These are phyloP conservation scores for Anodontia alba DNA, from an alignment of 2,888 invertebrate species.

Conservation along the genomic window DNA sequence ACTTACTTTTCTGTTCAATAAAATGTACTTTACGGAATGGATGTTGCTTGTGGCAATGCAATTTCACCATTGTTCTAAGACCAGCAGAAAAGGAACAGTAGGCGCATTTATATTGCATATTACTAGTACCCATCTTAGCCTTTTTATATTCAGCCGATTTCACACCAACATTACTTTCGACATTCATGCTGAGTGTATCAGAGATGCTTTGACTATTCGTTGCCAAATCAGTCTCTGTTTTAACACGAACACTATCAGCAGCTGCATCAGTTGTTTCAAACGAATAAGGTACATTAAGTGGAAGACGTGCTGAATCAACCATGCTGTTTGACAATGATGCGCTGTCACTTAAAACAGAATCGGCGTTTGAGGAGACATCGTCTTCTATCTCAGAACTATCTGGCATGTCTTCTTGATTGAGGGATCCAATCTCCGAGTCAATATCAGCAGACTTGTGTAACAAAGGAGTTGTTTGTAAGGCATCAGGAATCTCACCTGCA, in stretches of 20 bases:
- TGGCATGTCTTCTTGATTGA: background rate
- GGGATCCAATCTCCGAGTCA: background rate
- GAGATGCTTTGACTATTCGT: too few species aligned
- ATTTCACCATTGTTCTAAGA: slow-evolving; percentile 54
- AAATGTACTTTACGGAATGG: slow-evolving; percentile 26
- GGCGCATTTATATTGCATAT: slow-evolving; percentile 41
- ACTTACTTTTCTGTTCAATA: slow-evolving; percentile 26
- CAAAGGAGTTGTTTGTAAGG: background rate
- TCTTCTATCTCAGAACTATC: background rate
- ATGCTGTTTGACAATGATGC: background rate
- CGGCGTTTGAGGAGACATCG: background rate
- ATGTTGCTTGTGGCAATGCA: slow-evolving; percentile 58
- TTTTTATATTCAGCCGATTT: background rate
- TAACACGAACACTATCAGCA: background rate
- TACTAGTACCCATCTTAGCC: slow-evolving; percentile 11
- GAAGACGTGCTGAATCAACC: background rate
- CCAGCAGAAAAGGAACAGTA: slow-evolving; percentile 55
- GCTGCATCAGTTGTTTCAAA: background rate
- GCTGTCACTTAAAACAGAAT: slow-evolving; percentile 4
- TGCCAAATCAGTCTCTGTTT: background rate
- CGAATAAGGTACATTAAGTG: background rate
- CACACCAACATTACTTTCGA: background rate
- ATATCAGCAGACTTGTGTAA: background rate
- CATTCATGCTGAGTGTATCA: too few species aligned
- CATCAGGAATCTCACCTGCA: slow-evolving; percentile 4